phyloP scores from a whole-genome alignment of 2,888 invertebrate species.

The Zonitis immaculata region DNA sequence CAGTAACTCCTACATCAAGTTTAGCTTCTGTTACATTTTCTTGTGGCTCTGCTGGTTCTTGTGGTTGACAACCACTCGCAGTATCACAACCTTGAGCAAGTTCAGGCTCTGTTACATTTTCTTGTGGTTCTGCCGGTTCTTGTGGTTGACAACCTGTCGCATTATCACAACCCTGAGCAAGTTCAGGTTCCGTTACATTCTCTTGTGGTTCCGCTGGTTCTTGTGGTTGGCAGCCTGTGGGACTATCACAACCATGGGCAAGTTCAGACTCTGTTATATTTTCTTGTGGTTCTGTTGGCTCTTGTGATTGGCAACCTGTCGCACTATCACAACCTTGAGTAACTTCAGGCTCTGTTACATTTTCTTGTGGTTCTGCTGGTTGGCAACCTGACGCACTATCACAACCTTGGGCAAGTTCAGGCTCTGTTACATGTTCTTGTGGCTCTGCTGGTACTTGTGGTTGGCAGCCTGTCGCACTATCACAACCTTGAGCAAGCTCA shows the following conservation, averaged over 20 bases:
- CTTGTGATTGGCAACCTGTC: not conserved
- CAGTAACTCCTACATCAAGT: conserved; percentile 21
- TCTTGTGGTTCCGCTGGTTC: too few relatives aligned
- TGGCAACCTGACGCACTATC: too few relatives aligned
- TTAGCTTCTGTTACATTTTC: too few relatives aligned
- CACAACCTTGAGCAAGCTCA: not conserved
- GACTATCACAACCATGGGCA: too few relatives aligned
- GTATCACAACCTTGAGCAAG: too few relatives aligned
- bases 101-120: conserved; percentile 10
- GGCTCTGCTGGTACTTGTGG: not conserved
- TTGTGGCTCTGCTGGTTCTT: too few relatives aligned
- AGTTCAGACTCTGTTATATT: conserved; percentile 5
- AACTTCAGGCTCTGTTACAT: too few relatives aligned
- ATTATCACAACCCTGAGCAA: not conserved
- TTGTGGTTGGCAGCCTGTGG: too few relatives aligned
- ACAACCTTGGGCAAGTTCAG: too few relatives aligned
- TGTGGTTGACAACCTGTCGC: not conserved
- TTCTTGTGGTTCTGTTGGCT: conserved; percentile 6
- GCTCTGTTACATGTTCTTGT: conserved; percentile 11
- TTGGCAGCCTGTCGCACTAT: not conserved
- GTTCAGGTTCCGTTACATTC: too few relatives aligned
- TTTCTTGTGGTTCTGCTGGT: too few relatives aligned
- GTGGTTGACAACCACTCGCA: too few relatives aligned
- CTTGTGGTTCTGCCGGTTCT: not conserved
- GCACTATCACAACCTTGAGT: not conserved